These are phyloP conservation scores for Procambarus clarkii DNA, from an alignment of 1,140 invertebrate genomes.

Conservation along the genomic window DNA sequence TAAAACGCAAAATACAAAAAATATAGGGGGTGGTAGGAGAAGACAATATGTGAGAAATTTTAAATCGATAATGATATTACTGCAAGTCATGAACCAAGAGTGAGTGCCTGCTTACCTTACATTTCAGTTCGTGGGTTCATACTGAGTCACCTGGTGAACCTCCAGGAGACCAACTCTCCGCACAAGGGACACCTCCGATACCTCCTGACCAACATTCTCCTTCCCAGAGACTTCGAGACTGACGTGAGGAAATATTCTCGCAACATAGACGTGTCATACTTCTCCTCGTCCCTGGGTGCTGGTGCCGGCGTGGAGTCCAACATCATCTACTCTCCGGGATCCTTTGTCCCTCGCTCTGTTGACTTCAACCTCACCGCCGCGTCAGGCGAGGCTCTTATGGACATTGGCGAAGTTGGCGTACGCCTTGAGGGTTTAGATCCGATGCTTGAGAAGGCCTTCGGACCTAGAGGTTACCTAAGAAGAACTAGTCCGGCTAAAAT, in stretches of 20 bases:
- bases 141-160: slow-evolving; percentile 44
- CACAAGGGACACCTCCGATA: slow-evolving; percentile 35
- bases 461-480: slow-evolving; percentile 40
- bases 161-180: slow-evolving; percentile 34
- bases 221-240: slow-evolving; percentile 24
- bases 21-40: no score
- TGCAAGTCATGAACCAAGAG: background rate
- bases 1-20: no score
- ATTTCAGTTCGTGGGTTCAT: slow-evolving; percentile 55
- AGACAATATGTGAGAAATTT: background rate
- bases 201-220: slow-evolving; percentile 13
- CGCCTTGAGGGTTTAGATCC: slow-evolving; percentile 47
- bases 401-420: slow-evolving; percentile 46
- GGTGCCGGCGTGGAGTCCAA: slow-evolving; percentile 45
- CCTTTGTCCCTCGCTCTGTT: slow-evolving; percentile 50
- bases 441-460: slow-evolving; percentile 33
- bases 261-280: slow-evolving; percentile 52
- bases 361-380: slow-evolving; percentile 27
- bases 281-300: slow-evolving; percentile 17
- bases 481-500: slow-evolving; percentile 29
- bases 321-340: slow-evolving; percentile 37
- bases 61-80: background rate
- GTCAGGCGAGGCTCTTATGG: slow-evolving; percentile 25
- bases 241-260: slow-evolving; percentile 41
- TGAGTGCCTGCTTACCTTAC: background rate